These are phyloP conservation scores for Ectemnius continuus DNA, from an alignment of 2,888 invertebrate genomes.

Conservation along the genomic window DNA sequence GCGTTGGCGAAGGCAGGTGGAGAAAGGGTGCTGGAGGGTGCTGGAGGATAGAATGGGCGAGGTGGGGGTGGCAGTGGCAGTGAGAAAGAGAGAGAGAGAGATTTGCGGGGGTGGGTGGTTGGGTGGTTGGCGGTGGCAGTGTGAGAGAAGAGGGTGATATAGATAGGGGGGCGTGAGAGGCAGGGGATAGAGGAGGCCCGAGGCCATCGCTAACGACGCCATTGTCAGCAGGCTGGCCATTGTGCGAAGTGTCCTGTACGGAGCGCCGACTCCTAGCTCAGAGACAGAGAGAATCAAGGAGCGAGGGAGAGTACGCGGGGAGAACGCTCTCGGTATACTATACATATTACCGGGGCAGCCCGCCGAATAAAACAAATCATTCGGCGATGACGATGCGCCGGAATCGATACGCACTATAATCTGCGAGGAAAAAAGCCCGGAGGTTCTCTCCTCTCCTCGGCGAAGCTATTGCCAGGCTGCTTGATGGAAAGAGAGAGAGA, in stretches of 20 bases:
- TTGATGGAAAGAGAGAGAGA: background rate
- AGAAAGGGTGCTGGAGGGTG: slow-evolving; percentile 17
- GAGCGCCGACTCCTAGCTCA: slow-evolving; percentile 54
- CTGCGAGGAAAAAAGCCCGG: slow-evolving; percentile 20
- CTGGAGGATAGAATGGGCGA: slow-evolving; percentile 19
- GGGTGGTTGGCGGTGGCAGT: background rate
- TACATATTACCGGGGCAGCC: slow-evolving; percentile 47
- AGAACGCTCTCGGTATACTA: slow-evolving; percentile 30
- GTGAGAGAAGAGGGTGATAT: slow-evolving; percentile 8
- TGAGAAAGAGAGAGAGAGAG: slow-evolving; percentile 11
- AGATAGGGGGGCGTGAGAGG: slow-evolving; percentile 31
- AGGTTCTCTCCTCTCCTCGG: too few species aligned
- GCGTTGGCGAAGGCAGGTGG: background rate
- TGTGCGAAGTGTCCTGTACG: slow-evolving; percentile 70
- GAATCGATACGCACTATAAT: slow-evolving; percentile 48
- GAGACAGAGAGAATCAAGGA: background rate
- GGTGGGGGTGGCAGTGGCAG: slow-evolving; percentile 22
- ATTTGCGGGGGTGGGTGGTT: slow-evolving; percentile 7
- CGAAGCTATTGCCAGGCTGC: too few species aligned
- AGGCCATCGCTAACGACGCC: slow-evolving; percentile 76
- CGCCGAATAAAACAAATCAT: slow-evolving; percentile 62
- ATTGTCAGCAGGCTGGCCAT: slow-evolving; percentile 74
- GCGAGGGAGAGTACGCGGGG: background rate
- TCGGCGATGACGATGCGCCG: slow-evolving; percentile 49
- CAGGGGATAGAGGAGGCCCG: slow-evolving; percentile 62